These are phyloP conservation scores for Melanotaenia pygmaea DNA, from an alignment of 2,797 vertebrate genomes.

Conservation along the genomic window DNA sequence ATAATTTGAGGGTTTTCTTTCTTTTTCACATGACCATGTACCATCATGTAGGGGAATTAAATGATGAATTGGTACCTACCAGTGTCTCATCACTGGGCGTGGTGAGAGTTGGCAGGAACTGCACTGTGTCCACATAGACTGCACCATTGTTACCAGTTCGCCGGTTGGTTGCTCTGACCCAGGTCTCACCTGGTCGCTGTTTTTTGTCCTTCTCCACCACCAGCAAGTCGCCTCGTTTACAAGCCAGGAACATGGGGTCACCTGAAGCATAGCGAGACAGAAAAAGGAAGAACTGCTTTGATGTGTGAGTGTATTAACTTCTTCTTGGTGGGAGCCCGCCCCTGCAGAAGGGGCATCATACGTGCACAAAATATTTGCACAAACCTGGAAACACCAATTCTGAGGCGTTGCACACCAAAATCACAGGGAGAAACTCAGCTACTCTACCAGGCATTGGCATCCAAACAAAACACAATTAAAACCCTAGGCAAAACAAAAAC, in stretches of 20 bases:
- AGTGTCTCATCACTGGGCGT: slow-evolving; percentile 85
- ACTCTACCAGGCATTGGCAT: too few relatives aligned
- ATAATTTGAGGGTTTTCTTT: neutral
- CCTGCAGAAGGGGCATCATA: too few relatives aligned
- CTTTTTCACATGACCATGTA: neutral
- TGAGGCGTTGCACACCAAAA: too few relatives aligned
- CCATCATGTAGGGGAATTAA: neutral
- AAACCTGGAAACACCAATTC: too few relatives aligned
- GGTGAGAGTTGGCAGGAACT: slow-evolving; percentile 85
- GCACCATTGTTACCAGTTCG: slow-evolving; percentile 83
- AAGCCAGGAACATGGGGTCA: slow-evolving; percentile 82
- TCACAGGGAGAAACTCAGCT: too few relatives aligned
- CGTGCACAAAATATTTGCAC: too few relatives aligned
- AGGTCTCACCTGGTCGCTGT: slow-evolving; percentile 65
- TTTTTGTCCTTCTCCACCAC: slow-evolving; percentile 79
- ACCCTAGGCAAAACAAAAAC: too few relatives aligned
- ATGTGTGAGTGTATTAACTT: neutral
- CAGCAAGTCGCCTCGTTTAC: slow-evolving; percentile 91
- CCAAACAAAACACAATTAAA: too few relatives aligned
- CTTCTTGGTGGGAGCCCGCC: neutral
- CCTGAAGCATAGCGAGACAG: slow-evolving; percentile 46
- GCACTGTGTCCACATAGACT: slow-evolving; percentile 79
- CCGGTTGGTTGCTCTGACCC: slow-evolving; percentile 85
- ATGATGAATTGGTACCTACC: slow-evolving; percentile 75
- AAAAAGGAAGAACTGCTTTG: neutral